Evolutionary conservation across 2,797 vertebrate species (phyloP).

Genomic region (Sebastes cheni): DNA sequence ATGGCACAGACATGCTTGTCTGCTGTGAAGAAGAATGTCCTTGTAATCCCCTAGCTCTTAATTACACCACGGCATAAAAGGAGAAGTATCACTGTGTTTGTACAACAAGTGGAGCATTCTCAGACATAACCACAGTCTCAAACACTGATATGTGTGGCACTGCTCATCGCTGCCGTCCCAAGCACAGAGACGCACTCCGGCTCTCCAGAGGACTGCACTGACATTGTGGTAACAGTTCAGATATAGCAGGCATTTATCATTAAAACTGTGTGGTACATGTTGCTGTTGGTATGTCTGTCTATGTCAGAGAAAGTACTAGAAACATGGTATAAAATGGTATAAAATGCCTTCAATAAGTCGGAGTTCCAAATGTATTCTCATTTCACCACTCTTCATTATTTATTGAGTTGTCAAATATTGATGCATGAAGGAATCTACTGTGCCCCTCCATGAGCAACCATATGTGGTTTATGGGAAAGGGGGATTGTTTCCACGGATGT

Average conservation of each 20-base stretch:
- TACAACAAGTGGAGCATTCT: slow-evolving; percentile 42
- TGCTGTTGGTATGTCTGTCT: neutral
- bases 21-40: slow-evolving; percentile 32
- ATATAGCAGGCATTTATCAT: neutral
- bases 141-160: neutral
- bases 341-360: neutral
- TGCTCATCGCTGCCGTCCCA: neutral
- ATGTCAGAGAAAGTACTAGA: too few relatives aligned
- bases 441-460: neutral
- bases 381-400: neutral
- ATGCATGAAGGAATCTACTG: neutral
- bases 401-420: slow-evolving; percentile 14
- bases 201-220: neutral
- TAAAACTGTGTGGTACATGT: neutral
- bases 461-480: neutral
- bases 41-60: slow-evolving; percentile 28
- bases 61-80: slow-evolving; percentile 29
- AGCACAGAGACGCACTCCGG: neutral
- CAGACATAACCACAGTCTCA: slow-evolving; percentile 2
- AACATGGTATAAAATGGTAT: neutral
- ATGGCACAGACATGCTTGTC: slow-evolving; percentile 22
- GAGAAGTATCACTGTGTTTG: slow-evolving; percentile 14
- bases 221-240: neutral
- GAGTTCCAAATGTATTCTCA: neutral
- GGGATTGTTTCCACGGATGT: neutral